Evolutionary conservation across 2,113 vertebrate species (phyloP), one percentile per base, ranked within the genome.

Genomic region (Rhineura floridana): DNA sequence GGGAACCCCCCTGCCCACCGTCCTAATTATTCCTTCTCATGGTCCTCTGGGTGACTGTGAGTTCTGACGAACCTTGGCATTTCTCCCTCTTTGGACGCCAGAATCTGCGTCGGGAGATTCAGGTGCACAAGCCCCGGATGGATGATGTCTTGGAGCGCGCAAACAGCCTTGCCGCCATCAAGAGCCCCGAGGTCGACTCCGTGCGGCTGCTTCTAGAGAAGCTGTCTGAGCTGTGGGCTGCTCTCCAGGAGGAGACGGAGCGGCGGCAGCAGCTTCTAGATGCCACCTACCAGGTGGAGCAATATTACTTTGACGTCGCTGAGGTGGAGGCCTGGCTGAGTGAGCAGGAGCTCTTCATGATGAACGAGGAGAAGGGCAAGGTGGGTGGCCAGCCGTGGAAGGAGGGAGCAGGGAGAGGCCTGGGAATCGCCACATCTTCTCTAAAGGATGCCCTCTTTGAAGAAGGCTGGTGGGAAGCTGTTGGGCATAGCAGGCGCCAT

Each of bases 361-460:
- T 99, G 98, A 98, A 97, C 46, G 98, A 99, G 90, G 98, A 99
- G 95, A 99, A 98, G 94, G 98, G 98, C 86, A 99, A 99, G 98
- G 98, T 98, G 93, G 86, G 96, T 85, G 84, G 69, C 25, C 48
- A 67, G 19, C 70, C 36, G 10, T 2, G 21, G 11, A 10, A 7
- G 19, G 72, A 36, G 15, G 36, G 10, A 30, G 39, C 28, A 9
- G 59, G 59, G 25, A 33, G 63, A 19, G 55, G 55, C 55, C 55
- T 21, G 55, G 19, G 55, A 19, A 59, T 9, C 17, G 13, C 55
- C 55, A 59, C 55, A 59, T 21, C 55, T 55, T 55, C 52, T 11
- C 52, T 15, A 11, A 55, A 55, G 52, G 52, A 55, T 11, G 52
- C 52, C 17, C 11, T 15, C 52, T 55, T 55, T 55, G 52, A 15